phyloP scores from a whole-genome alignment of 2,113 vertebrate species.

The Petrocephalus zakoni region DNA sequence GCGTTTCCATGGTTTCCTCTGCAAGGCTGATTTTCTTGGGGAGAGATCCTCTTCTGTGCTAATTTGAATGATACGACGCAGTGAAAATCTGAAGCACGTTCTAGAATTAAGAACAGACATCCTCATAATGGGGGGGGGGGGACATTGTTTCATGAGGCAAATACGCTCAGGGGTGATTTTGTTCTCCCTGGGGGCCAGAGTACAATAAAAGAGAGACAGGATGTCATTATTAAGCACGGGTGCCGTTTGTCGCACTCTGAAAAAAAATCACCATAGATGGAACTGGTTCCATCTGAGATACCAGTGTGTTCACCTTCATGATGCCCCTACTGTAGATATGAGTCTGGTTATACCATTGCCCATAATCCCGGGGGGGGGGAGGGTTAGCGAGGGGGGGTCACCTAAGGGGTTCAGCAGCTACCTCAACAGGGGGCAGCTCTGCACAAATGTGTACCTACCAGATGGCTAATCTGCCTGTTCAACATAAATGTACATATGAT shows the following conservation, averaged over 20 bases:
- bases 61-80: neutral
- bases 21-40: neutral
- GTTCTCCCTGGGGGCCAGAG: neutral
- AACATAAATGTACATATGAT: neutral
- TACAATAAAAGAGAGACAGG: neutral
- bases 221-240: neutral
- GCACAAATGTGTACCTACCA: neutral
- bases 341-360: neutral
- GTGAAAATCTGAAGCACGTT: neutral
- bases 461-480: neutral
- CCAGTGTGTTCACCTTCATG: neutral
- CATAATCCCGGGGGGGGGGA: neutral
- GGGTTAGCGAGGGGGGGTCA: neutral
- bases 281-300: neutral
- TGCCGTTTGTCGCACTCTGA: neutral
- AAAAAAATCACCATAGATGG: neutral
- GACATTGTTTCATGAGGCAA: neutral
- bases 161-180: neutral
- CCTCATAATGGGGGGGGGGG: neutral
- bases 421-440: neutral
- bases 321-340: neutral
- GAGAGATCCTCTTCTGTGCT: neutral
- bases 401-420: neutral
- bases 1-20: slow-evolving; percentile 4
- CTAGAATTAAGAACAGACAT: neutral